Percentiles rank a stretch among this genome's conserved stretches.
Conservation (phyloP, 2,797 vertebrate species). For the Channallabes apus region DNA sequence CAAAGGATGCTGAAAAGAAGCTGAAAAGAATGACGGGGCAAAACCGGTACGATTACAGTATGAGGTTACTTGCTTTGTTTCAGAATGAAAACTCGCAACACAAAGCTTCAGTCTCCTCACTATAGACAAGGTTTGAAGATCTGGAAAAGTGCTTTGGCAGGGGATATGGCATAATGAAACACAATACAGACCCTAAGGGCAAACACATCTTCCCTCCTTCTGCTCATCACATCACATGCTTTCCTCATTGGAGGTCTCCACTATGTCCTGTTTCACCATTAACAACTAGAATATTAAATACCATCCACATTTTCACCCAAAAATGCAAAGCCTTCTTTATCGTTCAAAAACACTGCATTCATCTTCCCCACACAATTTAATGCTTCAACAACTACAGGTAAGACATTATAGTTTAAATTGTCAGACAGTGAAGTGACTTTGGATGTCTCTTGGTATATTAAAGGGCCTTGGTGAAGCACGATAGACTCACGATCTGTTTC, state of each 20-base stretch:
- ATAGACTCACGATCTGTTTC: conserved; percentile 86
- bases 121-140: not conserved
- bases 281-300: conserved; percentile 1
- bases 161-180: conserved; percentile 26
- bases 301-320: not conserved
- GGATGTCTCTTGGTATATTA: not conserved
- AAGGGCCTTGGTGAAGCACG: not conserved
- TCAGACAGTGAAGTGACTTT: not conserved
- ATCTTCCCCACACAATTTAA: not conserved
- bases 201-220: conserved; percentile 21
- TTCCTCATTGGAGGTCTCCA: conserved; percentile 5
- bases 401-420: too few relatives aligned
- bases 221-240: conserved; percentile 31
- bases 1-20: conserved; percentile 5
- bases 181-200: conserved; percentile 36
- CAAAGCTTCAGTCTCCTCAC: conserved; percentile 13
- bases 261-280: conserved; percentile 6
- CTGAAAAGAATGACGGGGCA: not conserved
- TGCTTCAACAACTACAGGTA: conserved; percentile 1
- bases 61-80: conserved; percentile 24
- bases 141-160: conserved; percentile 38
- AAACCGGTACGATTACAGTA: not conserved
- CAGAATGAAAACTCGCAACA: conserved; percentile 6
- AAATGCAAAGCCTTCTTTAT: not conserved
- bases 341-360: too few relatives aligned